Conservation (phyloP, 2,888 invertebrate genomes). For the Piscicola geometra region DNA sequence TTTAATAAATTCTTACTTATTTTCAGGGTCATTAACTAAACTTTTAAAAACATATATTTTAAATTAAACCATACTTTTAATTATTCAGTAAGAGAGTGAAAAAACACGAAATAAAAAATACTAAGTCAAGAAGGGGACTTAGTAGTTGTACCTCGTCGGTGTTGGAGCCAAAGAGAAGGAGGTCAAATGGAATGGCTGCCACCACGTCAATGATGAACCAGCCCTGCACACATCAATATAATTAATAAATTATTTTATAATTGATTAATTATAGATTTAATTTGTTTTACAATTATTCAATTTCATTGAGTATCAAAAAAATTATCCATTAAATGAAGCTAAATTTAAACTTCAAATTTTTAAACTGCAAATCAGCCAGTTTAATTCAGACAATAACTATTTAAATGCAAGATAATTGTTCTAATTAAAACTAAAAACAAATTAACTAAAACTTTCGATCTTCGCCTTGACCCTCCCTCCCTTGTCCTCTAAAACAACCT, state of each 20-base stretch:
- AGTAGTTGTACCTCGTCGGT: constrained; percentile 92
- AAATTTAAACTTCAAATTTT: not conserved
- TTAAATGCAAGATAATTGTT: too few relatives aligned
- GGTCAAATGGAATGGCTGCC: constrained; percentile 96
- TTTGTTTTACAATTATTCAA: not conserved
- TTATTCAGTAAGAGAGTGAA: not conserved
- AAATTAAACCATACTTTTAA: not conserved
- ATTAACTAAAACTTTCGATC: too few relatives aligned
- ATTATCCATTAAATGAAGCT: not conserved
- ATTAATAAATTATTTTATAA: too few relatives aligned
- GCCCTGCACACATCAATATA: constrained; percentile 65
- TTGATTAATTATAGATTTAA: too few relatives aligned
- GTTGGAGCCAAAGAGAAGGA: constrained; percentile 84
- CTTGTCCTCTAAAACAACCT: too few relatives aligned
- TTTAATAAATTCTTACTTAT: not conserved
- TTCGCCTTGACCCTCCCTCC: too few relatives aligned
- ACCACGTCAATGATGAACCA: constrained; percentile 99
- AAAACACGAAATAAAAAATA: not conserved
- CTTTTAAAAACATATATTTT: not conserved
- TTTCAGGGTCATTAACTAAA: not conserved
- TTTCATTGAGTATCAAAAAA: not conserved
- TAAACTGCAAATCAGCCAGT: too few relatives aligned
- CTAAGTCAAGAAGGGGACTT: not conserved
- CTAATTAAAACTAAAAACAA: too few relatives aligned
- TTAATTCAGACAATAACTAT: too few relatives aligned